These are phyloP conservation scores for Drosophila borborema DNA, from an alignment of 2,888 invertebrate genomes.

Conservation along the genomic window DNA sequence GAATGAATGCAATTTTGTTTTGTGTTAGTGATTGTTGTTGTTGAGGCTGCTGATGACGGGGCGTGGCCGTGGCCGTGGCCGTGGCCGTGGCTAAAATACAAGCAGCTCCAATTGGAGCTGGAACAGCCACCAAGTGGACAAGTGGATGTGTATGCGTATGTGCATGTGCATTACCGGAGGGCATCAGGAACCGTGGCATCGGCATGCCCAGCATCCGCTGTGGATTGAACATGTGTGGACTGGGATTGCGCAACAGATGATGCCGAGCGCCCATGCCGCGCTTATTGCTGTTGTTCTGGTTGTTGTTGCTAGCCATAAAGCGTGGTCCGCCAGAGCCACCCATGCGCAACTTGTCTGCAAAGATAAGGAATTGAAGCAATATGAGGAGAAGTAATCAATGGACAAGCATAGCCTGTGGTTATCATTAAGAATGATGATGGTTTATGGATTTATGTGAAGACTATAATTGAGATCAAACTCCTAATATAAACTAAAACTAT, in stretches of 20 bases:
- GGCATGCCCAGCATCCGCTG: conserved; percentile 65
- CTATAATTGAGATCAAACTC: no score
- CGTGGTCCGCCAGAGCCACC: conserved; percentile 53
- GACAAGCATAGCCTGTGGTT: no score
- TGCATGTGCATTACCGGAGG: conserved; percentile 78
- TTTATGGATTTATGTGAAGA: no score
- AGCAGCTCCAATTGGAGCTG: conserved; percentile 40
- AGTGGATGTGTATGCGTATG: conserved; percentile 39
- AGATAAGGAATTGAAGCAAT: neutral
- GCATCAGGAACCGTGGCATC: conserved; percentile 69
- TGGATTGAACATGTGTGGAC: conserved; percentile 61
- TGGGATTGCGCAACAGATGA: conserved; percentile 71
- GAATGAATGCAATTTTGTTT: conserved; percentile 78
- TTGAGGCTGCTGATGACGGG: conserved; percentile 39
- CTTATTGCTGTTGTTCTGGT: conserved; percentile 36
- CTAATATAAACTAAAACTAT: no score
- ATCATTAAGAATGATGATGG: no score
- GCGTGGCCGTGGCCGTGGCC: conserved; percentile 27
- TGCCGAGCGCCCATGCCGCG: conserved; percentile 65
- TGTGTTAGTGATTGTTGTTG: conserved; percentile 60
- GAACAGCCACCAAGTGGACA: conserved; percentile 22
- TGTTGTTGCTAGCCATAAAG: conserved; percentile 74
- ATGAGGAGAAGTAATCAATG: neutral
- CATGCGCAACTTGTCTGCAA: conserved; percentile 71
- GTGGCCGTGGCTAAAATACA: conserved; percentile 24